Percentiles rank a stretch among this genome's conserved stretches.
These are phyloP conservation scores for Rotaria macrura DNA, from an alignment of 2,888 invertebrate species.

Conservation along the genomic window DNA sequence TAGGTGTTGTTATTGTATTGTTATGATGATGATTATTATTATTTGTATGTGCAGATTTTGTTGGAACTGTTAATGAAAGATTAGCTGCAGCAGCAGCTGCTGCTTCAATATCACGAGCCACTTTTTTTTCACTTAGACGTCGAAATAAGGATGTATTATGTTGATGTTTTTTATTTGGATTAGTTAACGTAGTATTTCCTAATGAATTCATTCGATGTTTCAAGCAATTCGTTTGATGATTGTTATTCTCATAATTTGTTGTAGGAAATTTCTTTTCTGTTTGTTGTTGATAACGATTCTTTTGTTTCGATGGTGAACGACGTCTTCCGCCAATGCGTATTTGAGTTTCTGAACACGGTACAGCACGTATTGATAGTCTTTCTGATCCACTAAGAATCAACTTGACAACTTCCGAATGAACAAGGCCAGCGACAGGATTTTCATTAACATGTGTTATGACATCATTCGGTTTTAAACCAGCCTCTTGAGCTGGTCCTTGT, in stretches of 20 bases:
- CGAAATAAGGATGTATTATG: slow-evolving; percentile 39
- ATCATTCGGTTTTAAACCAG: slow-evolving; percentile 62
- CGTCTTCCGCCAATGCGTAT: slow-evolving; percentile 63
- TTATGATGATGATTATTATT: too few species aligned
- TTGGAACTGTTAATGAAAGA: neutral
- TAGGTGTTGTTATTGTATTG: neutral
- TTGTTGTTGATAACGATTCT: slow-evolving; percentile 1
- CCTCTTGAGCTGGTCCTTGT: slow-evolving; percentile 54
- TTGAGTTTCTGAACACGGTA: slow-evolving; percentile 58
- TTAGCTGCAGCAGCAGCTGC: too few species aligned
- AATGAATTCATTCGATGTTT: slow-evolving; percentile 60
- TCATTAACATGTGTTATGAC: slow-evolving; percentile 76
- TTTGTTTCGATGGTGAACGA: slow-evolving; percentile 44
- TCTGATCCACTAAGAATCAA: slow-evolving; percentile 65
- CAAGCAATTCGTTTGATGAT: neutral
- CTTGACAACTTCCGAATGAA: slow-evolving; percentile 77
- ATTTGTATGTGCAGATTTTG: neutral
- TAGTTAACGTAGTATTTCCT: slow-evolving; percentile 41
- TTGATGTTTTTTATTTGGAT: neutral
- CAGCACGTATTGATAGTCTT: slow-evolving; percentile 55
- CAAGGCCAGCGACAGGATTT: slow-evolving; percentile 69
- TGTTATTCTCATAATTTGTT: neutral
- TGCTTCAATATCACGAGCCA: slow-evolving; percentile 15
- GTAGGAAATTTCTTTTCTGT: neutral
- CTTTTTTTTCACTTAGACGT: slow-evolving; percentile 37